Base-by-base conservation (phyloP, 2,888 invertebrate genomes). In the Agonum fuliginosum region DNA sequence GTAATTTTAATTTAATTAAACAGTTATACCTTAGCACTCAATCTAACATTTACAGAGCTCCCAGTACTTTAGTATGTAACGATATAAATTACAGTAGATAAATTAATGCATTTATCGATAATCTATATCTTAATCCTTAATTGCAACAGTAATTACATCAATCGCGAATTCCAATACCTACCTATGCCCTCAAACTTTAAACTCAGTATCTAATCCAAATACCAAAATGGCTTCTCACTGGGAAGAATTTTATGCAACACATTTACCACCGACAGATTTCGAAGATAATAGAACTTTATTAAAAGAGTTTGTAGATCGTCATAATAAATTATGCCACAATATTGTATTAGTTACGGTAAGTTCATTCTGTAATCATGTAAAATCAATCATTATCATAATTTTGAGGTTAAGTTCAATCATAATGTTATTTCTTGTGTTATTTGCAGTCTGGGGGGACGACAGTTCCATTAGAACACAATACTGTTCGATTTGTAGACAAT, bases 401-500 rank as follows among this genome's bases (percentile, higher is more conserved):
- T 62, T 62, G 62, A 76, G 51, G 65, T 65, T 76, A 76, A 20
- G 19, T 12, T 46, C 17, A 14, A 2, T 19, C 19, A 65, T 65
- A 58, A 12, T 14, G 14, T 41, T 5, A 43, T 76, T 69, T 14
- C 34, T n/a, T 77, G 14, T 22, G 37, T 62, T 20, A 24, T 54
- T 88, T 88, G 30, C 86, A 94, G 95, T 98, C 97, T 78, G 99
- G 99, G 41, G 99, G 99, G 73, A 99, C 99, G 2, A 97, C 96
- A 37, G 96, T 98, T 3, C 99, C 99, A 0, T 86, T 99, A 75
- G 99, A 99, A 85, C 96, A 97, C 86, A 96, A 97, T 85, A 98
- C 98, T 0, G 99, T 99, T 0, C 91, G 99, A 69, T 99, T 96
- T 87, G 97, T 99, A 74, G 99, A 99, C 87, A 99, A 99, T 89